Evolutionary conservation across 2,888 invertebrate species (phyloP).

Genomic region (Steinernema carpocapsae): DNA sequence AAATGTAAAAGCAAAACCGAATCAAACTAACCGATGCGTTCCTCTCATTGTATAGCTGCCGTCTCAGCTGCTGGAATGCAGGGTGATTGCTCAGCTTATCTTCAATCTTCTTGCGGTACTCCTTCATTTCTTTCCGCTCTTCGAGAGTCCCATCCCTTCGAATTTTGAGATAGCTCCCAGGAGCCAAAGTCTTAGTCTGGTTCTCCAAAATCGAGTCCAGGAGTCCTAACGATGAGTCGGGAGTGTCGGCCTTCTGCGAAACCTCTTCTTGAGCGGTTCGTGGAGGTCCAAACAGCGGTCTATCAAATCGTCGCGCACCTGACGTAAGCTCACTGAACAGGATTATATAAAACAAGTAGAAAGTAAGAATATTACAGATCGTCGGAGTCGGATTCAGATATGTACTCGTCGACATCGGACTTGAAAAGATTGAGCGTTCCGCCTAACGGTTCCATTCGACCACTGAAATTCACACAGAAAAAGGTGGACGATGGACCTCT

Average conservation of each 20-base stretch:
- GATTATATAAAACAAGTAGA: neutral
- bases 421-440: conserved; percentile 17
- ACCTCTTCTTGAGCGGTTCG: neutral
- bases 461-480: neutral
- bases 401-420: neutral
- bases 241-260: no score
- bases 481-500: neutral
- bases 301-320: conserved; percentile 1
- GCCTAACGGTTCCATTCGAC: neutral
- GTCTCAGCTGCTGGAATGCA: neutral
- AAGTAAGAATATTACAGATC: neutral
- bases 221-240: neutral
- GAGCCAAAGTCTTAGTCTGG: conserved; percentile 36
- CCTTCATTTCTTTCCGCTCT: conserved; percentile 31
- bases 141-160: conserved; percentile 38
- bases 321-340: neutral
- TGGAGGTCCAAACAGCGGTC: neutral
- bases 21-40: conserved; percentile 11
- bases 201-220: conserved; percentile 38
- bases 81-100: conserved; percentile 22
- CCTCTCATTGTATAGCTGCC: neutral
- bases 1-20: neutral
- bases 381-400: conserved; percentile 1
- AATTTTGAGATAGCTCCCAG: conserved; percentile 35
- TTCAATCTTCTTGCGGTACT: conserved; percentile 30